phyloP scores from a whole-genome alignment of 2,113 vertebrate species.

The Fregata magnificens region DNA sequence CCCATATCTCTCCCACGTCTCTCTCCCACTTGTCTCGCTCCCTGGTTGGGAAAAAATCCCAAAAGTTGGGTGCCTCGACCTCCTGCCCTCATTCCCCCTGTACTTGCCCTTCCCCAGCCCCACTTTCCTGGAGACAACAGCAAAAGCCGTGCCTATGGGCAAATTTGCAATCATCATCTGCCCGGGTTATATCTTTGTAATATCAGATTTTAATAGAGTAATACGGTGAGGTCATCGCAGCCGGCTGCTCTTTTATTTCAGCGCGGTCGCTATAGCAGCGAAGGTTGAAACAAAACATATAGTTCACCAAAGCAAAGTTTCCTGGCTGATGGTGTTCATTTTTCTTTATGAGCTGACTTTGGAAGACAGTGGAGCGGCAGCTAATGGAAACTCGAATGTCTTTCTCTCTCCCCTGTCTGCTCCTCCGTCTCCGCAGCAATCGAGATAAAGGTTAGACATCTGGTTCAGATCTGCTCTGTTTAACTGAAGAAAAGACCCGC shows the following conservation, averaged over 20 bases:
- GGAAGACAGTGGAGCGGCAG: background rate
- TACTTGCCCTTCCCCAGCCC: background rate
- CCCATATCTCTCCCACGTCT: background rate
- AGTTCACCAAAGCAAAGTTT: background rate
- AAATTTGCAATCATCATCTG: background rate
- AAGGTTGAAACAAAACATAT: slow-evolving; percentile 25
- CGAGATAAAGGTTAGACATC: slow-evolving; percentile 71
- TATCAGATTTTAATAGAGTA: background rate
- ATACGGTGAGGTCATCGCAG: background rate
- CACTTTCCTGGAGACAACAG: rapidly evolving
- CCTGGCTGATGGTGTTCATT: slow-evolving; percentile 30
- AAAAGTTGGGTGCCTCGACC: rapidly evolving
- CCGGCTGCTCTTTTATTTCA: background rate
- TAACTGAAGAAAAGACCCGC: background rate
- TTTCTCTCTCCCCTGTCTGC: background rate
- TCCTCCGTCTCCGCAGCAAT: background rate
- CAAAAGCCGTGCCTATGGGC: background rate
- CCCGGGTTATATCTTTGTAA: background rate
- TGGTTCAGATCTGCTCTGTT: slow-evolving; percentile 70
- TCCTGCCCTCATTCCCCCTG: background rate
- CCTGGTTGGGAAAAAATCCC: background rate
- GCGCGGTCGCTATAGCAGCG: slow-evolving; percentile 20
- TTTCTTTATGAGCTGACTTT: slow-evolving; percentile 24
- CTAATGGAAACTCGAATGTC: background rate
- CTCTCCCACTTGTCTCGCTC: background rate